Percentiles rank a stretch among this genome's conserved stretches.
These are phyloP conservation scores for Steinernema feltiae DNA, from an alignment of 1,140 invertebrate species.

Conservation along the genomic window DNA sequence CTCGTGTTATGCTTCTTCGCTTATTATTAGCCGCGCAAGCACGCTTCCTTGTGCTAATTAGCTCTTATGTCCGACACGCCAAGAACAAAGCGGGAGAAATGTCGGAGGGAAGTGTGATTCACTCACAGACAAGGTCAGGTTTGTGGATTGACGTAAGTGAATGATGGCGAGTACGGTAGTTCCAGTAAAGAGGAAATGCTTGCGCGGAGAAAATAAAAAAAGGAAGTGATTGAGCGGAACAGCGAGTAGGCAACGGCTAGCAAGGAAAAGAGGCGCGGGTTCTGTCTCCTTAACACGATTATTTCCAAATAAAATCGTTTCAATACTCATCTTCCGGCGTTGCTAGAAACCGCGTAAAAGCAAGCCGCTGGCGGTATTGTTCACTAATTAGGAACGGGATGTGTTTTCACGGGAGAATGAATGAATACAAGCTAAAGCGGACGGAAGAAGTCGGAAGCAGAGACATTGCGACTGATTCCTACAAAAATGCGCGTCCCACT, in stretches of 20 bases:
- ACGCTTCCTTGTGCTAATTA: not conserved
- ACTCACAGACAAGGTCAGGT: not conserved
- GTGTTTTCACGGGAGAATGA: not conserved
- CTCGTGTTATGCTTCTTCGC: not conserved
- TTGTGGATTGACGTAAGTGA: not conserved
- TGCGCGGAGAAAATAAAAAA: not conserved
- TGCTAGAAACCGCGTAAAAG: not conserved
- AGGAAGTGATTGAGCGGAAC: not conserved
- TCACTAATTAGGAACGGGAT: not conserved
- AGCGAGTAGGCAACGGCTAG: too few relatives aligned
- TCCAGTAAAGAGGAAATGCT: not conserved
- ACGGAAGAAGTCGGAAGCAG: not conserved
- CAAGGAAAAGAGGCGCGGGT: not conserved
- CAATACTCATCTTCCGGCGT: constrained; percentile 11
- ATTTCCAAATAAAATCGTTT: not conserved
- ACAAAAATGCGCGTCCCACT: not conserved
- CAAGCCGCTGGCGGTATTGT: constrained; percentile 2
- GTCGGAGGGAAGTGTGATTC: not conserved
- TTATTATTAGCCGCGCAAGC: not conserved
- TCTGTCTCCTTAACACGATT: constrained; percentile 2
- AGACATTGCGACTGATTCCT: not conserved
- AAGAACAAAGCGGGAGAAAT: not conserved
- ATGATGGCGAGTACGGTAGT: not conserved
- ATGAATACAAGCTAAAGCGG: not conserved
- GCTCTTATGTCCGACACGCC: not conserved